phyloP scores from a whole-genome alignment of 2,888 invertebrate species.

The Agrenia bidenticulata region DNA sequence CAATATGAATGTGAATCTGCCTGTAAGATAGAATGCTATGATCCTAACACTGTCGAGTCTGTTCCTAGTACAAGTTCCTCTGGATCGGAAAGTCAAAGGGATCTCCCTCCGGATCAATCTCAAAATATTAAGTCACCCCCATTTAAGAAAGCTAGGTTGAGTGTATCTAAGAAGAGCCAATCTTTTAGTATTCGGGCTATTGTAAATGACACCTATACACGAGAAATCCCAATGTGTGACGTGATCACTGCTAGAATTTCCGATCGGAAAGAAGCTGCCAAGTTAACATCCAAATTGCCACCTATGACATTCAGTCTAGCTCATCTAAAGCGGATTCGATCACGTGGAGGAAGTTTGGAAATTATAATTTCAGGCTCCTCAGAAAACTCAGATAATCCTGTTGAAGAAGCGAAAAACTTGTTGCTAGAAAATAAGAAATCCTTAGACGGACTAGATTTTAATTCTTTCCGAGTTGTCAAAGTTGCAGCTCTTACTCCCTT shows the following conservation, averaged over 20 bases:
- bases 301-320: conserved; percentile 36
- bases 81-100: too few species aligned
- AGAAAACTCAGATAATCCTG: not conserved
- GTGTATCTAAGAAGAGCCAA: not conserved
- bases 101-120: too few species aligned
- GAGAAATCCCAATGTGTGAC: conserved; percentile 29
- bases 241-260: conserved; percentile 34
- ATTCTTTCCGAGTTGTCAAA: conserved; percentile 26
- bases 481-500: conserved; percentile 67
- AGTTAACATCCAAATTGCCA: conserved; percentile 34
- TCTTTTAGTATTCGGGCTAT: not conserved
- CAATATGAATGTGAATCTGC: too few species aligned
- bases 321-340: conserved; percentile 49
- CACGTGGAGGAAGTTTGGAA: conserved; percentile 34
- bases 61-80: too few species aligned
- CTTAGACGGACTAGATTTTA: conserved; percentile 20
- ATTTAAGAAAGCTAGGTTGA: too few species aligned
- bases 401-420: conserved; percentile 21
- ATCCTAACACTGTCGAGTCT: too few species aligned
- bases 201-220: not conserved
- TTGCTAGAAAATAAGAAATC: conserved; percentile 1
- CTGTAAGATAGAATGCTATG: too few species aligned
- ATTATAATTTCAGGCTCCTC: conserved; percentile 30
- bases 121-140: too few species aligned
- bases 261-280: conserved; percentile 44